A percentile compares a stretch with the other conserved stretches of the same genome.
Conservation (phyloP, 1,140 invertebrate species). For the Episyrphus balteatus region DNA sequence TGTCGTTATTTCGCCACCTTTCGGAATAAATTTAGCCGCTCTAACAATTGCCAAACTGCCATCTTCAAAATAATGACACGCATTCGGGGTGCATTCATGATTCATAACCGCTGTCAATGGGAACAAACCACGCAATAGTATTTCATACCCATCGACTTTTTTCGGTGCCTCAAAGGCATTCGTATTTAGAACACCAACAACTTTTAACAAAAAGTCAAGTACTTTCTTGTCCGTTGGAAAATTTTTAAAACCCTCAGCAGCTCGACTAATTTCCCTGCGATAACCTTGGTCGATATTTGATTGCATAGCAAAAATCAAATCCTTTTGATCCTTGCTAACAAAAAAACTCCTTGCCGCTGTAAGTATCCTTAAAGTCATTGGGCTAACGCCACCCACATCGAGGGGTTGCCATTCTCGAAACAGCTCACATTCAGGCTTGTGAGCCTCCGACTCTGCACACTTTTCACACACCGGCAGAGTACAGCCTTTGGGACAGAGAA, state of each 20-base stretch:
- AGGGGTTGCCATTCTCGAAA: conserved; percentile 43
- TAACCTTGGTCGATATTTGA: conserved; percentile 43
- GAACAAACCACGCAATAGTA: conserved; percentile 57
- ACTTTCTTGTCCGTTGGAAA: conserved; percentile 35
- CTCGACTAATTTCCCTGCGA: conserved; percentile 46
- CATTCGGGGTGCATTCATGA: conserved; percentile 66
- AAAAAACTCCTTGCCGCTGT: conserved; percentile 47
- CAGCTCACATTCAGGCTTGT: conserved; percentile 48
- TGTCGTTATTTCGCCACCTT: conserved; percentile 58
- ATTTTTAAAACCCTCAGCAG: conserved; percentile 47
- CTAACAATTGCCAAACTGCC: conserved; percentile 48
- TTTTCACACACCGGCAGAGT: conserved; percentile 36
- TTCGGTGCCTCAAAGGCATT: conserved; percentile 60
- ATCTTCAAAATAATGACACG: conserved; percentile 50
- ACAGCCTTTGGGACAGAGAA: conserved; percentile 38
- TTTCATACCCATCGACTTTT: conserved; percentile 37
- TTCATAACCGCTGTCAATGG: conserved; percentile 62
- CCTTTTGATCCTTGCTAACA: conserved; percentile 41
- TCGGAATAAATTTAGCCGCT: conserved; percentile 49
- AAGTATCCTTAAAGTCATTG: conserved; percentile 42
- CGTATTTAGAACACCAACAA: conserved; percentile 54
- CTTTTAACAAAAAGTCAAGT: conserved; percentile 29
- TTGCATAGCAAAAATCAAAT: conserved; percentile 44
- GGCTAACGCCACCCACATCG: conserved; percentile 27
- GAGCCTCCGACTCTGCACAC: conserved; percentile 45